Base-by-base conservation (phyloP, 2,888 invertebrate genomes). In the Drosophila diplacantha region DNA sequence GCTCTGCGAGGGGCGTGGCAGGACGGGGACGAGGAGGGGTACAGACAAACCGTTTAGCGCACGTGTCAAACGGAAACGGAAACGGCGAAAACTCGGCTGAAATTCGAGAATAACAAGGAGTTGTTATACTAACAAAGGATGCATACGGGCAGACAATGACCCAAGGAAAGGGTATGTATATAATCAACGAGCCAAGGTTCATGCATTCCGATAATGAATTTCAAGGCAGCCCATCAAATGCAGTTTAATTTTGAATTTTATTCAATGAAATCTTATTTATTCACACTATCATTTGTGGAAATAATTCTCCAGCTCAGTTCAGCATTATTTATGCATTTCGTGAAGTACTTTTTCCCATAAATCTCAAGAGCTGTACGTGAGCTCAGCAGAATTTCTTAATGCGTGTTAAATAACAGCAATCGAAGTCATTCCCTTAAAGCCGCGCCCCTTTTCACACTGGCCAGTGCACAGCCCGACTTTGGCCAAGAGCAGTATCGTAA, bases 1-100 rank as follows among this genome's bases (percentile, higher is more conserved):
- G 11, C 6, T 16, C 14, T 6, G 12, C n/a, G 32, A 24, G 22
- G 43, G 20, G 31, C 31, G 12, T 26, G 39, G 38, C 31, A 26
- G 35, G 7, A 20, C 11, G 29, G 12, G n/a, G 24, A 5, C 11
- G 41, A 24, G 16, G 7, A 22, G 22, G 14, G n/a, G 52, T 35
- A 61, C 71, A 67, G 70, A 80, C 76, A 74, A 81, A 81, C 71
- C 69, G 78, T 81, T 73, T 71, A 71, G 74, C 67, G 73, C 75
- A 79, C 79, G 74, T 80, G 77, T 78, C 74, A 73, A 61, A 59
- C 72, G 70, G 74, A 75, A 75, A 64, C 73, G 73, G 79, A 73
- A 77, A 68, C 59, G 65, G 64, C 63, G 70, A 61, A 59, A 69
- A 61, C n/a, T 31, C 53, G 43, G 54, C 52, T 57, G 50, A 66